These are phyloP conservation scores for Diaphora mendica DNA, from an alignment of 2,888 invertebrate species.

Conservation along the genomic window DNA sequence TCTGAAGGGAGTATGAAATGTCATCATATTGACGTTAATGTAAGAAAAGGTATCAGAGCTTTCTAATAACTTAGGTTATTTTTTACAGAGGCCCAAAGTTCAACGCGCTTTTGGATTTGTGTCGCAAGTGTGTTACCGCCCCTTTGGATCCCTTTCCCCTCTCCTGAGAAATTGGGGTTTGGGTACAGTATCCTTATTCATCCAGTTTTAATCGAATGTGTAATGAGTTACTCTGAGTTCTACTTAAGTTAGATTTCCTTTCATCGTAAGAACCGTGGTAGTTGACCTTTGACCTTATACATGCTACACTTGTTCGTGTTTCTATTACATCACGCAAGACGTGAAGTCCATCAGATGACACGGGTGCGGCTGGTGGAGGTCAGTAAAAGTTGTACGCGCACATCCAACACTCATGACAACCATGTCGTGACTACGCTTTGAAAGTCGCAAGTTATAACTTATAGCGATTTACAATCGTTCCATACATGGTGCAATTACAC, in stretches of 20 bases:
- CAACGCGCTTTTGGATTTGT: too few relatives aligned
- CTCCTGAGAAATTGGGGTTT: too few relatives aligned
- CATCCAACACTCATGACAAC: constrained; percentile 48
- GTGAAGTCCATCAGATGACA: constrained; percentile 45
- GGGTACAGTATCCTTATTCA: too few relatives aligned
- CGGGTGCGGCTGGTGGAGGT: constrained; percentile 42
- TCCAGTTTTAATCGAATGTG: too few relatives aligned
- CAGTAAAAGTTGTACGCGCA: constrained; percentile 61
- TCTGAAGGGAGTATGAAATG: too few relatives aligned
- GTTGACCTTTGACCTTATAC: constrained; percentile 12
- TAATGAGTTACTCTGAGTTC: neutral
- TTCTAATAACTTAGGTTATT: too few relatives aligned
- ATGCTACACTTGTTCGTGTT: constrained; percentile 17
- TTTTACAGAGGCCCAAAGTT: too few relatives aligned
- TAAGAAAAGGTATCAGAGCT: too few relatives aligned
- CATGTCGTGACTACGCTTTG: constrained; percentile 52
- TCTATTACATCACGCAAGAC: constrained; percentile 21
- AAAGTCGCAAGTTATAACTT: constrained; percentile 8
- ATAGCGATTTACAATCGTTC: constrained; percentile 7
- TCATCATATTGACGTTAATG: too few relatives aligned
- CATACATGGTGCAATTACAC: too few relatives aligned
- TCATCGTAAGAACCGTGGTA: neutral
- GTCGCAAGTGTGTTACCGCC: too few relatives aligned
- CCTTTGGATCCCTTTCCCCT: too few relatives aligned
- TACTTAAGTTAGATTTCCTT: neutral